These are phyloP conservation scores for Caranx melampygus DNA, from an alignment of 2,113 vertebrate genomes.

Conservation along the genomic window DNA sequence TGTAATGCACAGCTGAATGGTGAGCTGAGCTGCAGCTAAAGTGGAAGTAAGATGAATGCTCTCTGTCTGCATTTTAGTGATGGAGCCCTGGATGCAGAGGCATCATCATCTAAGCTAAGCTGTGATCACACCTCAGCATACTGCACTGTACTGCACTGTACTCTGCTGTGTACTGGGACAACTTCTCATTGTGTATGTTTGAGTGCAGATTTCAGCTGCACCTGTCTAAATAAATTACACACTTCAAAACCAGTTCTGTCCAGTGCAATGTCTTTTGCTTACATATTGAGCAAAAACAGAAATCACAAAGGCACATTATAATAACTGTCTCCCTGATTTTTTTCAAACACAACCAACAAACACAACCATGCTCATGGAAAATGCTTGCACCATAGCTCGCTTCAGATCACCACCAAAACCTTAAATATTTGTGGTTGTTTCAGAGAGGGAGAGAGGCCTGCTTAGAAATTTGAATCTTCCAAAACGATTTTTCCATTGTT, in stretches of 20 bases:
- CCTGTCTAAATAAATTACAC: background rate
- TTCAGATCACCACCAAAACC: slow-evolving; percentile 20
- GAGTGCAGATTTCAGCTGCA: too few relatives aligned
- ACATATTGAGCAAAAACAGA: background rate
- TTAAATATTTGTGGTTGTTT: slow-evolving; percentile 48
- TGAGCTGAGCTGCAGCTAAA: background rate
- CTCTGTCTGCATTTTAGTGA: background rate
- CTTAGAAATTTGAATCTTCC: slow-evolving; percentile 51
- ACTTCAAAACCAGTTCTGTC: background rate
- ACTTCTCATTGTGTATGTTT: background rate
- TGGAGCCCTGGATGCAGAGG: background rate
- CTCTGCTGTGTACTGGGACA: background rate
- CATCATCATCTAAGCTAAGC: background rate
- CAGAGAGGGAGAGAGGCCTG: slow-evolving; percentile 15
- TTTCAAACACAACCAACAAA: background rate
- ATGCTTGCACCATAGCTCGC: background rate
- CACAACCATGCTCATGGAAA: slow-evolving; percentile 6
- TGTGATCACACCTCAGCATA: background rate
- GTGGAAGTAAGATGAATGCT: background rate
- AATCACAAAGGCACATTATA: background rate
- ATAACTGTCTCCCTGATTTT: background rate
- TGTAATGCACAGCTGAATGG: background rate
- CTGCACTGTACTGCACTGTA: background rate
- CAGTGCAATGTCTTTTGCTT: background rate
- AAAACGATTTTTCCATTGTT: slow-evolving; percentile 67